Evolutionary conservation across 2,113 vertebrate species (phyloP).

Genomic region (Penelope pileata): DNA sequence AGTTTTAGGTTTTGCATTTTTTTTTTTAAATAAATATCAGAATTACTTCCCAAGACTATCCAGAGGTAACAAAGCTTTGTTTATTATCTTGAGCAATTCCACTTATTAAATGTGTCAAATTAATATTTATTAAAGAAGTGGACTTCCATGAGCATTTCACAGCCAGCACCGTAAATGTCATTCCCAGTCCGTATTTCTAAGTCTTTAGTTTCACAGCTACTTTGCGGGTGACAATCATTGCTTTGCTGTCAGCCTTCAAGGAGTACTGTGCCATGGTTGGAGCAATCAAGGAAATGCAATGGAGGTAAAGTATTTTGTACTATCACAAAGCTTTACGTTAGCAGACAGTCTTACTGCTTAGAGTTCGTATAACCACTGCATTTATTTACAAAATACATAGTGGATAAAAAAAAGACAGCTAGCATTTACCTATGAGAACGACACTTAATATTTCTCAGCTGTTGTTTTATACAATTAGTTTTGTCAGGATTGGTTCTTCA

Average conservation of each 20-base stretch:
- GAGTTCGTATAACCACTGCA: background rate
- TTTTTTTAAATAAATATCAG: background rate
- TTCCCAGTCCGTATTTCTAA: background rate
- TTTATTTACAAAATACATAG: background rate
- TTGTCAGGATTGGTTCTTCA: background rate
- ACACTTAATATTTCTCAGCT: background rate
- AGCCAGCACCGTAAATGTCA: conserved; percentile 13
- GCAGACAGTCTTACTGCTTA: background rate
- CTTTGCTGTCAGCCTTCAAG: background rate
- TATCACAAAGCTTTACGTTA: background rate
- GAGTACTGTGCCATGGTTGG: background rate
- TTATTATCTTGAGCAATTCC: conserved; percentile 14
- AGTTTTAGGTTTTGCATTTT: background rate
- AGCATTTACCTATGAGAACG: background rate
- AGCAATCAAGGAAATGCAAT: background rate
- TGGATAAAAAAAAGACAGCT: background rate
- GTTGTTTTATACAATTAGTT: background rate
- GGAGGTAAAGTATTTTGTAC: accelerated
- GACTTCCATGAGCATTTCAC: conserved; percentile 6
- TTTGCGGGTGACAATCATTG: background rate
- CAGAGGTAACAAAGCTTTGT: background rate
- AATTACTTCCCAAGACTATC: background rate
- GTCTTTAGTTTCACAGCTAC: background rate
- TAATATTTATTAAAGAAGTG: conserved; percentile 21
- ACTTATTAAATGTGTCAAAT: conserved; percentile 30